Base-by-base conservation (phyloP, 2,888 invertebrate genomes). In the Cantharis rufa region DNA sequence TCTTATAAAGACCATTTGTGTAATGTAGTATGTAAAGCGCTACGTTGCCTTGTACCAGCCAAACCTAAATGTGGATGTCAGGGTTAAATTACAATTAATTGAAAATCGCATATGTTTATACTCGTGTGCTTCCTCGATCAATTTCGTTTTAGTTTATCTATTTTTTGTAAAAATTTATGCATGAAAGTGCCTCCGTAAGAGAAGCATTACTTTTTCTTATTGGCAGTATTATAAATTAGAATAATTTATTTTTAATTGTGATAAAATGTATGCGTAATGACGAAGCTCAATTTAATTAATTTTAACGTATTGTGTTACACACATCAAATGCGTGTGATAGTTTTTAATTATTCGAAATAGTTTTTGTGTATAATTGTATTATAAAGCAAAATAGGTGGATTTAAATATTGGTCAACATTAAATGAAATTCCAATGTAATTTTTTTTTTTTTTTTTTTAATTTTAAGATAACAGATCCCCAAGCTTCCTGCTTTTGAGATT, bases 21-120 rank as follows among this genome's bases (percentile, higher is more conserved):
- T 79, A 83, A 84, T 71, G 80, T 86, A 72, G 84, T 84, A 66
- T 82, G 82, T 70, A 82, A 82, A 78, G 83, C 86, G 75, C 80
- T 88, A 70, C 82, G 84, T 61, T 88, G 87, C 82, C 81, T 88
- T 71, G 82, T 83, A 69, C 86, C 87, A 15, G 81, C 84, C n/a
- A 83, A 83, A 71, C 85, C 85, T 76, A 85, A 86, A 79, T 87
- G 87, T 82, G 86, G 84, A 79, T 87, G 87, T 81, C 85, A 86
- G 27, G 85, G 85, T 76, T 78, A 64, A 75, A 27, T 66, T 66
- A 71, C 3, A 72, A 62, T 48, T 48, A 48, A 48, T 48, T 48
- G 7, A 48, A 48, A 48, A 48, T n/a, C n/a, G n/a, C 48, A 48
- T 48, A 48, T 48, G 62, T 15, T 68, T 11, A 64, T 48, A 66